Evolutionary conservation across 2,797 vertebrate species (phyloP).

Genomic region (Aplochiton taeniatus): DNA sequence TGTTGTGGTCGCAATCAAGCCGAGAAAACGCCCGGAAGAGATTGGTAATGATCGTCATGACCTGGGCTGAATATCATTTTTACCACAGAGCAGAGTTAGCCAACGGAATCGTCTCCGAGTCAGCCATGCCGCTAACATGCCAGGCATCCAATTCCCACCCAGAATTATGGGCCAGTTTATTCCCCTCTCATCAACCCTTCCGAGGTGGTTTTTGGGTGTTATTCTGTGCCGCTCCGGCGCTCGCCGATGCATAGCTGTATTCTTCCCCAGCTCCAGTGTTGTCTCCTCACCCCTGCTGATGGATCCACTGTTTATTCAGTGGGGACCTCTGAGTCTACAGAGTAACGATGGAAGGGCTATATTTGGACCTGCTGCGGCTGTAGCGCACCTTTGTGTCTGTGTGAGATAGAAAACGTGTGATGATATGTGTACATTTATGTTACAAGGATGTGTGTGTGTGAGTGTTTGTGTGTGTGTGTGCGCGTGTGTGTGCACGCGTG

Average conservation of each 20-base stretch:
- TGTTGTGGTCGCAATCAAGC: too few species aligned
- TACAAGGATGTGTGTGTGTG: neutral
- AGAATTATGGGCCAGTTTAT: too few species aligned
- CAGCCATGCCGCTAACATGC: too few species aligned
- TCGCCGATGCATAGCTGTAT: too few species aligned
- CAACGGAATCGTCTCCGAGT: too few species aligned
- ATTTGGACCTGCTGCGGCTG: conserved; percentile 50
- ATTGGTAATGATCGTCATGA: too few species aligned
- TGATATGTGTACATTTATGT: conserved; percentile 6
- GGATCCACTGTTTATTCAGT: conserved; percentile 52
- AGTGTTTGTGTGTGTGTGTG: conserved; percentile 3
- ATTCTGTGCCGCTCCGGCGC: too few species aligned
- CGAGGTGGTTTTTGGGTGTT: conserved; percentile 38
- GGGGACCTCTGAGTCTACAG: conserved; percentile 51
- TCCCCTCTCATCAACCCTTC: conserved; percentile 1
- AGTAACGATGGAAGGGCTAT: conserved; percentile 50
- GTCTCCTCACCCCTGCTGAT: conserved; percentile 25
- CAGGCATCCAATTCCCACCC: too few species aligned
- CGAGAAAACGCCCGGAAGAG: too few species aligned
- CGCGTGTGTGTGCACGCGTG: neutral
- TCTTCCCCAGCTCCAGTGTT: neutral
- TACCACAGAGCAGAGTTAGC: too few species aligned
- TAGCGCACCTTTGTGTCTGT: conserved; percentile 7
- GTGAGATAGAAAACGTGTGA: neutral
- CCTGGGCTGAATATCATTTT: too few species aligned